Evolutionary conservation across 2,797 vertebrate genomes (phyloP), one percentile per base, ranked within the genome.

Genomic region (Tragelaphus oryx): DNA sequence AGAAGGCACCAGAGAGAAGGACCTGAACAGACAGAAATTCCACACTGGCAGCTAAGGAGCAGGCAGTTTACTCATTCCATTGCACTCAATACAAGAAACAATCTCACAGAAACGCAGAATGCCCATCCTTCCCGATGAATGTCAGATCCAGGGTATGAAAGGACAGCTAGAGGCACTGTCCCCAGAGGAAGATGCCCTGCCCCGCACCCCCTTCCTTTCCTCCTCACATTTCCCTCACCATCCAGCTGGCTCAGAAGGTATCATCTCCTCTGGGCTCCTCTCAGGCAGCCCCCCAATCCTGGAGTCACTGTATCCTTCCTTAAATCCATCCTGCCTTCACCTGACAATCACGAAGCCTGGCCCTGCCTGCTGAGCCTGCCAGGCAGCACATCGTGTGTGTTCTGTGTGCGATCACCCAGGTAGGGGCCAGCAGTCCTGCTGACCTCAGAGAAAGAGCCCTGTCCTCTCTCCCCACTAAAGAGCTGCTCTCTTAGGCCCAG

Each of bases 21-120:
- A 59, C 13, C 17, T 55, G 4, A 75, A 86, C 14, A 62, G 68
- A 91, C 16, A 90, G 71, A 92, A 84, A 76, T 68, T 44, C 59
- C 81, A 17, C 5, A 81, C 20, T 76, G 60, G 9, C 26, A 68
- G 44, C 52, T 37, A 89, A 8, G 30, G 28, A 59, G 46, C 46
- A 88, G 37, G 59, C 55, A 94, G 95, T 96, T 92, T 88, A 88
- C 79, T 91, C 89, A 85, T 28, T 88, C 97, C 76, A 91, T 50
- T 87, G 87, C 84, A 81, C 14, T 48, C 71, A 94, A 85, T 44
- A 9, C 10, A 90, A 76, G 76, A 94, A 84, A 87, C 68, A 65
- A 89, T 54, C 87, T 68, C 76, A 88, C n/a, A 30, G 54, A 83
- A 26, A 65, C 7, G 37, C 3, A 22, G 26, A 33, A 9, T 41